Conservation (phyloP, 2,797 vertebrate genomes). For the Myotis pilosus region DNA sequence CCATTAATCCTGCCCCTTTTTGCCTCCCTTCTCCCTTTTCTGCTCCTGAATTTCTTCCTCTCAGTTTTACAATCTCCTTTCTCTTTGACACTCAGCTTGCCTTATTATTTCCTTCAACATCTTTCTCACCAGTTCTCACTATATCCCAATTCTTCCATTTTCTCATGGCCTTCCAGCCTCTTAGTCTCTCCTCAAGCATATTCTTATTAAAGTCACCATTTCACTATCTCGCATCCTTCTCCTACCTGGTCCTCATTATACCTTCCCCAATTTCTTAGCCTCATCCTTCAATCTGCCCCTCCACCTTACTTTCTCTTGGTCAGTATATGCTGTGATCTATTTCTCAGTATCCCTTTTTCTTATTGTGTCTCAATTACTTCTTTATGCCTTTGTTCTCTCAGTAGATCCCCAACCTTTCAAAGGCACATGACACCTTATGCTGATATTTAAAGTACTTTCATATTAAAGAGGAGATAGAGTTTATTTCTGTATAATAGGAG, state of each 20-base stretch:
- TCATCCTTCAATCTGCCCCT: neutral
- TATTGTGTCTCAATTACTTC: neutral
- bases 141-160: neutral
- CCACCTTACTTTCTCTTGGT: neutral
- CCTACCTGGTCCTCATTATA: neutral
- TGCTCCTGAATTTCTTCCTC: neutral
- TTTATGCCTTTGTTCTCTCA: neutral
- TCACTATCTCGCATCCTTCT: neutral
- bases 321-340: neutral
- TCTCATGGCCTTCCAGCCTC: neutral
- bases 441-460: neutral
- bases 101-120: neutral
- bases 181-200: neutral
- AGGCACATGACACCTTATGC: neutral
- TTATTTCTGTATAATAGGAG: neutral
- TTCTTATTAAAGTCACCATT: neutral
- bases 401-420: neutral
- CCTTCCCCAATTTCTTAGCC: neutral
- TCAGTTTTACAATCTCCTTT: neutral
- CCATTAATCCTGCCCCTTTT: neutral
- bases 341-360: neutral
- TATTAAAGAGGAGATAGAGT: neutral
- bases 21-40: neutral
- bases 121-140: neutral
- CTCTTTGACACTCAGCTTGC: neutral